Conservation (phyloP, 2,888 invertebrate species). For the Thecophora atra region DNA sequence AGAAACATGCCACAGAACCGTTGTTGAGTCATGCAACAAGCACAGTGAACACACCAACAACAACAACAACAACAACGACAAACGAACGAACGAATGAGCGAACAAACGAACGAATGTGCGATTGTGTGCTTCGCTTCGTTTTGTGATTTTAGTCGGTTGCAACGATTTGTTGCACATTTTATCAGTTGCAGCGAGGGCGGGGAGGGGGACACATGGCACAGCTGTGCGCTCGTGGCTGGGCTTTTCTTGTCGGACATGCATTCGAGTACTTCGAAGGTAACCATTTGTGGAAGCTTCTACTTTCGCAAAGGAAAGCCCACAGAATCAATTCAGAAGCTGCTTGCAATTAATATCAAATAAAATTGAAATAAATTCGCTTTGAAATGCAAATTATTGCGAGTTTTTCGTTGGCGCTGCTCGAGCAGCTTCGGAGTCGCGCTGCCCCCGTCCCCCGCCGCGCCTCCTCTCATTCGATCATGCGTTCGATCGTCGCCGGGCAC, state of each 20-base stretch:
- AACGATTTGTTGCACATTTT: conserved; percentile 17
- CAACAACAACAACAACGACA: not conserved
- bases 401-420: conserved; percentile 40
- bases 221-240: conserved; percentile 22
- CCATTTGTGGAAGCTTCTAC: conserved; percentile 35
- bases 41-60: conserved; percentile 4
- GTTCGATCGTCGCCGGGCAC: conserved; percentile 11
- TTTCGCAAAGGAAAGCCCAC: conserved; percentile 30
- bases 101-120: not conserved
- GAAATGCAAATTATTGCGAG: conserved; percentile 60
- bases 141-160: conserved; percentile 10
- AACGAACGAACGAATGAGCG: not conserved
- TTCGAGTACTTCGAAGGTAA: conserved; percentile 19
- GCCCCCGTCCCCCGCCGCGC: not conserved
- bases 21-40: conserved; percentile 13
- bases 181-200: not conserved
- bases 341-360: conserved; percentile 67
- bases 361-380: conserved; percentile 66
- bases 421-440: not conserved
- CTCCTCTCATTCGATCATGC: conserved; percentile 6
- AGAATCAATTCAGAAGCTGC: conserved; percentile 52
- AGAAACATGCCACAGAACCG: conserved; percentile 18
- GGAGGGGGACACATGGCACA: not conserved
- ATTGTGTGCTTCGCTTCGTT: too few relatives aligned
- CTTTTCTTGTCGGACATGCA: conserved; percentile 17